phyloP scores from a whole-genome alignment of 2,888 invertebrate species.

The Conops quadrifasciatus region DNA sequence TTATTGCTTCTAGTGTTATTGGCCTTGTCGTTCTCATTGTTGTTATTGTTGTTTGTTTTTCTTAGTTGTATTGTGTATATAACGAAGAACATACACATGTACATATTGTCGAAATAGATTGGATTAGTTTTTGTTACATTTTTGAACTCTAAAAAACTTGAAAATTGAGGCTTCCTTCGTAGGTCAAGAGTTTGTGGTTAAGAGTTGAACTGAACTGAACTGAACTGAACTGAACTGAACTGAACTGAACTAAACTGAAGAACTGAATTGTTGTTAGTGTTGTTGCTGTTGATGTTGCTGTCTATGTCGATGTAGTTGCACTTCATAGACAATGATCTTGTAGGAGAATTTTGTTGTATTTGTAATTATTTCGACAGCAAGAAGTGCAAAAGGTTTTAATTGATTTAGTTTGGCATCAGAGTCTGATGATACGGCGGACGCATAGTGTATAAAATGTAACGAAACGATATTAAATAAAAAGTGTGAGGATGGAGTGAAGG shows the following conservation, averaged over 20 bases:
- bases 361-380: constrained; percentile 29
- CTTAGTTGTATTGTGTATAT: background rate
- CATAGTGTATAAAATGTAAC: background rate
- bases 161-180: constrained; percentile 38
- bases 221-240: too few species aligned
- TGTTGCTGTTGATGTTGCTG: background rate
- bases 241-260: too few species aligned
- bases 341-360: constrained; percentile 19
- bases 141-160: constrained; percentile 35
- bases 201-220: too few species aligned
- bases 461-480: constrained; percentile 21
- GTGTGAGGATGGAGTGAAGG: background rate
- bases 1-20: too few species aligned
- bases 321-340: too few species aligned
- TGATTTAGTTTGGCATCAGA: constrained; percentile 50
- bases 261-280: background rate
- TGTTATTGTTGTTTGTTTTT: background rate
- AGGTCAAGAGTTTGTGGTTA: constrained; percentile 17
- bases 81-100: constrained; percentile 36
- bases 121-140: constrained; percentile 36
- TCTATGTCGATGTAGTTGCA: background rate
- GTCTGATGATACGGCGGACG: constrained; percentile 8
- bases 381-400: constrained; percentile 56
- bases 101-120: constrained; percentile 39
- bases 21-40: background rate